phyloP scores from a whole-genome alignment of 2,113 vertebrate genomes.

The Tinamus guttatus region DNA sequence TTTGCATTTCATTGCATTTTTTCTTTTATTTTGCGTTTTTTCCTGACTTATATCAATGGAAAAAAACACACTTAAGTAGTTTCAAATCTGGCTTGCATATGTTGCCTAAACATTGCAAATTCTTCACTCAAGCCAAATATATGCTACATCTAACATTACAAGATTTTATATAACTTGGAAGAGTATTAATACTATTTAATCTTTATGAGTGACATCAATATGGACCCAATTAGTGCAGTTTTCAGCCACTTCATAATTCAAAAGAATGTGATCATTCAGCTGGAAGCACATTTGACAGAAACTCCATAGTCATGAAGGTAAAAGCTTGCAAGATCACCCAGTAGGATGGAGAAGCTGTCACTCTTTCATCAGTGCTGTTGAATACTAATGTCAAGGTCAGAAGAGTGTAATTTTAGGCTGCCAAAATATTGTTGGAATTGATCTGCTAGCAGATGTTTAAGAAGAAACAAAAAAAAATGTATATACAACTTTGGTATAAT shows the following conservation, averaged over 20 bases:
- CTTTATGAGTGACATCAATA: slow-evolving; percentile 74
- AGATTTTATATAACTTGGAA: slow-evolving; percentile 59
- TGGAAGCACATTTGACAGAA: slow-evolving; percentile 83
- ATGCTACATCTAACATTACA: not conserved
- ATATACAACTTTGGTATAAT: slow-evolving; percentile 34
- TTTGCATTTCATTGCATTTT: not conserved
- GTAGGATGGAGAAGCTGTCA: slow-evolving; percentile 82
- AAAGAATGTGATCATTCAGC: slow-evolving; percentile 80
- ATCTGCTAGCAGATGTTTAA: slow-evolving; percentile 67
- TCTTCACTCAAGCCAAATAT: slow-evolving; percentile 12
- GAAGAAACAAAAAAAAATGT: slow-evolving; percentile 70
- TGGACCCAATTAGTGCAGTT: slow-evolving; percentile 80
- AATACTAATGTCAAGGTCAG: slow-evolving; percentile 86
- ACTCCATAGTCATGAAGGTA: slow-evolving; percentile 82
- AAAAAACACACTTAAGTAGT: not conserved
- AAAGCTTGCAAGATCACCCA: slow-evolving; percentile 81
- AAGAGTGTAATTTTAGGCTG: slow-evolving; percentile 81
- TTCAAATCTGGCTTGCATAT: not conserved
- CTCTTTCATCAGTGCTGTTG: slow-evolving; percentile 75
- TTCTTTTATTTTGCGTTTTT: not conserved
- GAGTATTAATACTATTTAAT: slow-evolving; percentile 72
- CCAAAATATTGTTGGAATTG: slow-evolving; percentile 79
- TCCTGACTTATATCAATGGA: not conserved
- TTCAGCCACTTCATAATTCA: slow-evolving; percentile 82
- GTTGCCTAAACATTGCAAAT: not conserved